Base-by-base conservation (phyloP, 2,113 vertebrate genomes). In the Calcarius ornatus region DNA sequence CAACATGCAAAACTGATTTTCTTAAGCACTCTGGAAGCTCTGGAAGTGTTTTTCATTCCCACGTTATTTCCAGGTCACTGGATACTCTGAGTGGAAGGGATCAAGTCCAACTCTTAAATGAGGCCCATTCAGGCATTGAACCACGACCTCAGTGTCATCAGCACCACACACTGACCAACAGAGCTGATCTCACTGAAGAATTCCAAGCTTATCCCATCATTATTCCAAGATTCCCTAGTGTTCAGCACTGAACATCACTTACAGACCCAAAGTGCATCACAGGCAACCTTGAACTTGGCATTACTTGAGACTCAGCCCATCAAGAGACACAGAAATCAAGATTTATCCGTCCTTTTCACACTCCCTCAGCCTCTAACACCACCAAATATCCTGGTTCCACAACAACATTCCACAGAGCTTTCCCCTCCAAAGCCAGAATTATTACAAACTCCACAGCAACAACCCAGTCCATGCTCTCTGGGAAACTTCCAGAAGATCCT, bases 31-130 rank as follows among this genome's bases (percentile, higher is more conserved):
- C 31, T 1, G 6, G 22, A 22, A 54, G 9, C n/a, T 23, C n/a
- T 64, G 69, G 22, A 28, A 40, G 30, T 6, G 28, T 15, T 47
- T 5, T 1, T 27, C 19, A 24, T 23, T 15, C 69, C 69, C 59
- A 33, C 12, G n/a, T 15, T 3, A 15, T 19, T 47, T 33, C 56
- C 48, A 53, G 68, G 47, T 31, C 57, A 6, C 14, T 33, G 59
- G n/a, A 15, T 54, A 8, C 15, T 15, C 59, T 10, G 40, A 28
- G 59, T 38, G 48, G 38, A 28, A 33, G 54, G n/a, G 81, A 20
- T 3, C 33, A 5, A 33, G 11, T 5, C 11, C 38, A 72, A 0
- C 40, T 14, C 28, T 33, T 1, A 2, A 4, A 5, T 15, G 57
- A 83, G 42, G 48, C 27, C 37, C 20, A 6, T 30, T 2, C 27